Percentiles rank a stretch among this genome's conserved stretches.
Conservation (phyloP, 2,888 invertebrate genomes). For the Aphodius granarius region DNA sequence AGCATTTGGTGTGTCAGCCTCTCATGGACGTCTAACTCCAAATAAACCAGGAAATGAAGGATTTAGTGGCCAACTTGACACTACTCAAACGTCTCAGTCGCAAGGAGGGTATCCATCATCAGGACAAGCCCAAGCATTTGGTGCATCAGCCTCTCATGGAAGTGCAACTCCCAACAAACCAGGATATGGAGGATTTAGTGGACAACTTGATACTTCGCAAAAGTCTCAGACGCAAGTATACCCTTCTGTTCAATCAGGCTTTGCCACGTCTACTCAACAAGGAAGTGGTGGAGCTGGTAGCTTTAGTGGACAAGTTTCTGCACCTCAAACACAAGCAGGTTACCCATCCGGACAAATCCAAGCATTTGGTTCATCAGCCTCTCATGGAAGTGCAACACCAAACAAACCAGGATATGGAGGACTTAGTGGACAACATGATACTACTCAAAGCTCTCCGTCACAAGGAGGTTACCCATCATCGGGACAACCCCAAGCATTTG, state of each 20-base stretch:
- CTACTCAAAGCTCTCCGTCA: no score
- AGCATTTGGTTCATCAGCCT: neutral
- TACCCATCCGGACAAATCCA: slow-evolving; percentile 1
- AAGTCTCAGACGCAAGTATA: neutral
- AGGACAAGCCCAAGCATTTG: neutral
- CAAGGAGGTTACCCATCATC: no score
- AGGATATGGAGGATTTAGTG: neutral
- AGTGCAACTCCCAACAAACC: neutral
- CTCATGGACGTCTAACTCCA: neutral
- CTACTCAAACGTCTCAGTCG: neutral
- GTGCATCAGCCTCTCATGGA: neutral
- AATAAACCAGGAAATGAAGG: neutral
- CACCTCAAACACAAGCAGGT: neutral
- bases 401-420: neutral
- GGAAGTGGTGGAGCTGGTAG: neutral
- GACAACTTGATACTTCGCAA: slow-evolving; percentile 5
- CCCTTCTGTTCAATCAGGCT: no score
- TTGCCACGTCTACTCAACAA: no score
- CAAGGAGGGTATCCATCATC: neutral
- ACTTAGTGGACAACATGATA: neutral
- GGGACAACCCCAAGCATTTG: neutral
- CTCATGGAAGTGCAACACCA: neutral
- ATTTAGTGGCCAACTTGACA: slow-evolving; percentile 14
- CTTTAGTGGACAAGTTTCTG: neutral
- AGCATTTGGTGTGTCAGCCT: neutral